Conservation (phyloP, 2,797 vertebrate genomes). For the Paratrypauchen microcephalus region DNA sequence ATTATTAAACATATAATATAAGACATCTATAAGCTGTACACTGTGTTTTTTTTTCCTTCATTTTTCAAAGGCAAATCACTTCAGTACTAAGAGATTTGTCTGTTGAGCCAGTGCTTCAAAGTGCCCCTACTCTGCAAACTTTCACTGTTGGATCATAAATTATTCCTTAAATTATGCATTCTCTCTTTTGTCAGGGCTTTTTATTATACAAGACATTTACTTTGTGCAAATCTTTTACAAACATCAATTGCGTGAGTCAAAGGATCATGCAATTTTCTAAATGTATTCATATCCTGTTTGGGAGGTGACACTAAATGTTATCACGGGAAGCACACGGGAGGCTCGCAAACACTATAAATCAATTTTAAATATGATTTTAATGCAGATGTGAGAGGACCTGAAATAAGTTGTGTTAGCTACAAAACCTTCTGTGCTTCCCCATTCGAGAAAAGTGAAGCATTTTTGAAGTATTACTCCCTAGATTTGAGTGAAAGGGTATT, state of each 20-base stretch:
- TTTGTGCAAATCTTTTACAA: slow-evolving; percentile 18
- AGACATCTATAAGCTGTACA: too few relatives aligned
- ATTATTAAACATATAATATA: too few relatives aligned
- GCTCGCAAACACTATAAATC: slow-evolving; percentile 11
- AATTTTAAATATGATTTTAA: slow-evolving; percentile 17
- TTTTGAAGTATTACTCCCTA: background rate
- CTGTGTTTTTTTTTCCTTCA: too few relatives aligned
- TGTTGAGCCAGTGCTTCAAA: slow-evolving; percentile 15
- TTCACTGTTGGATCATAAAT: background rate
- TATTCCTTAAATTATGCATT: slow-evolving; percentile 6
- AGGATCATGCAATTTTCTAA: slow-evolving; percentile 16
- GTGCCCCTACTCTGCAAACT: background rate
- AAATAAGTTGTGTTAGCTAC: slow-evolving; percentile 1
- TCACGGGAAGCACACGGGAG: background rate
- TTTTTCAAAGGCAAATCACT: too few relatives aligned
- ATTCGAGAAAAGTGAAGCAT: slow-evolving; percentile 11
- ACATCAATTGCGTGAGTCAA: slow-evolving; percentile 15
- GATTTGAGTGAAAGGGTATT: background rate
- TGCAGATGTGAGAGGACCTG: slow-evolving; percentile 8
- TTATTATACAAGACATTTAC: slow-evolving; percentile 14
- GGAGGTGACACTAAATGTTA: slow-evolving; percentile 20
- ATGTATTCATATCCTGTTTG: slow-evolving; percentile 21
- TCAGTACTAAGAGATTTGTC: background rate
- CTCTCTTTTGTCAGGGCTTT: background rate
- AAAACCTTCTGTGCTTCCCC: slow-evolving; percentile 6